phyloP scores from a whole-genome alignment of 2,888 invertebrate species.

The Caenorhabditis afra region DNA sequence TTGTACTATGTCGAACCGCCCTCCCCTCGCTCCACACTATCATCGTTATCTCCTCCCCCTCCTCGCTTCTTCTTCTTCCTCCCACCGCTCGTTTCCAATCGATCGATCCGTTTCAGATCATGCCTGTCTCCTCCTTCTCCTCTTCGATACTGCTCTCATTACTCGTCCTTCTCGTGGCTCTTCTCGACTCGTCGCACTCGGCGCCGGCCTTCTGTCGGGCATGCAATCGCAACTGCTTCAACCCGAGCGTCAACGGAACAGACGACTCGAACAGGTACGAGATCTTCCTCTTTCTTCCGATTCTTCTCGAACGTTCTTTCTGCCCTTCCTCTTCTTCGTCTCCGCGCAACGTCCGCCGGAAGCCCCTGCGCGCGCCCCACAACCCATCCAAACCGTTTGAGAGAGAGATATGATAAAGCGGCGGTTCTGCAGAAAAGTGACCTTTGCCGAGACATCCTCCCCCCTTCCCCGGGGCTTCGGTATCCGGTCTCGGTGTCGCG shows the following conservation, averaged over 20 bases:
- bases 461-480: too few relatives aligned
- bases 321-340: background rate
- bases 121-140: background rate
- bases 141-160: slow-evolving; percentile 30
- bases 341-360: slow-evolving; percentile 16
- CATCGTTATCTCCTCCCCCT: slow-evolving; percentile 34
- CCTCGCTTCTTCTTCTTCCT: slow-evolving; percentile 25
- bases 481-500: slow-evolving; percentile 39
- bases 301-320: slow-evolving; percentile 15
- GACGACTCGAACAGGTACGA: slow-evolving; percentile 43
- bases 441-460: slow-evolving; percentile 35
- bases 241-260: slow-evolving; percentile 35
- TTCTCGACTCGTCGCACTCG: slow-evolving; percentile 9
- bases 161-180: slow-evolving; percentile 16
- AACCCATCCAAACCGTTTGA: slow-evolving; percentile 41
- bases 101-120: slow-evolving; percentile 37
- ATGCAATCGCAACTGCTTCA: slow-evolving; percentile 71
- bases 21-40: slow-evolving; percentile 28
- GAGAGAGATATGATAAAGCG: slow-evolving; percentile 19
- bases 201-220: slow-evolving; percentile 69
- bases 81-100: background rate
- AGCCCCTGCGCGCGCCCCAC: slow-evolving; percentile 5
- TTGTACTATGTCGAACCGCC: slow-evolving; percentile 57
- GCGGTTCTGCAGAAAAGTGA: slow-evolving; percentile 53
- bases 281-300: background rate